phyloP scores from a whole-genome alignment of 2,113 vertebrate genomes.

The Micromys minutus region DNA sequence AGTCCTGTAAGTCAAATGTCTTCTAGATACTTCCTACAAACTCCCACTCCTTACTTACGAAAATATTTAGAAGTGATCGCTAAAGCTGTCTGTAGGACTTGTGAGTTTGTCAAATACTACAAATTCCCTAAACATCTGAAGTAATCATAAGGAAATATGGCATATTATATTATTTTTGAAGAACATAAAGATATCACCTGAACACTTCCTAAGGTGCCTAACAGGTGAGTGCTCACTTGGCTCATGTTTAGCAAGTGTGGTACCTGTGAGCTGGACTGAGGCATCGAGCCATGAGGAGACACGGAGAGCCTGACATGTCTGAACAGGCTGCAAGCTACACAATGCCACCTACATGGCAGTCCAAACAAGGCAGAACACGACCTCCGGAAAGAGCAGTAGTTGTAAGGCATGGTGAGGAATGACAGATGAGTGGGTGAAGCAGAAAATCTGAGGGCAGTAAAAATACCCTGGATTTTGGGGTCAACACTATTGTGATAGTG shows the following conservation, averaged over 20 bases:
- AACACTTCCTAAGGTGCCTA: not conserved
- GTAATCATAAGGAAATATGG: not conserved
- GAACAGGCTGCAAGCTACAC: not conserved
- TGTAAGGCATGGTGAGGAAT: rapidly evolving
- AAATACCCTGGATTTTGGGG: not conserved
- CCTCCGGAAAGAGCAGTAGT: not conserved
- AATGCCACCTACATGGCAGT: not conserved
- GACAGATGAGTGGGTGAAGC: rapidly evolving
- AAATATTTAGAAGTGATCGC: not conserved
- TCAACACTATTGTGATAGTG: too few species aligned
- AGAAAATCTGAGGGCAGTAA: not conserved
- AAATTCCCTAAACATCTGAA: not conserved
- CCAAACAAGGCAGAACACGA: not conserved
- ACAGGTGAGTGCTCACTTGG: not conserved
- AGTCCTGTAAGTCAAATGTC: not conserved
- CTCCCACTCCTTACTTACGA: not conserved
- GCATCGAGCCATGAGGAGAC: not conserved
- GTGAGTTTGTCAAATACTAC: not conserved
- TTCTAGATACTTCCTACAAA: not conserved
- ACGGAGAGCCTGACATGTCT: not conserved
- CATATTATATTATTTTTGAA: not conserved
- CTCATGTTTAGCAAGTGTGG: not conserved
- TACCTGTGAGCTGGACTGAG: not conserved
- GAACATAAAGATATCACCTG: not conserved
- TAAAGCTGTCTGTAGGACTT: not conserved